Evolutionary conservation across 2,888 invertebrate genomes (phyloP).

Genomic region (Heteromurus nitidus): DNA sequence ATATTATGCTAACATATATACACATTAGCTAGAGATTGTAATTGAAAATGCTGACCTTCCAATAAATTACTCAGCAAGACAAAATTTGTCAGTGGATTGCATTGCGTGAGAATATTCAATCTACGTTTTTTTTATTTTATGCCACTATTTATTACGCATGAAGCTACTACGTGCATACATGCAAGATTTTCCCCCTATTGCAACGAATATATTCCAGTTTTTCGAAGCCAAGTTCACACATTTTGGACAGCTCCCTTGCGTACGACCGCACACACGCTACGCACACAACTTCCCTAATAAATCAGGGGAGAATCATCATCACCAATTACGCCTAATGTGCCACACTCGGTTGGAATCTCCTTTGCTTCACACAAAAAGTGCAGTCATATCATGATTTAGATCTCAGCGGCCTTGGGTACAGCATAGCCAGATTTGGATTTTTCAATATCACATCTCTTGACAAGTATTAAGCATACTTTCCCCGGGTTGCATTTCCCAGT

Average conservation of each 20-base stretch:
- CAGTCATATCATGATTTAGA: conserved; percentile 3
- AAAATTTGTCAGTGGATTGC: background rate
- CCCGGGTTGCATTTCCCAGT: no score
- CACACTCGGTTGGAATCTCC: background rate
- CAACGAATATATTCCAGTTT: background rate
- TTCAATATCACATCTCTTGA: background rate
- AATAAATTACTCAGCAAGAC: conserved; percentile 31
- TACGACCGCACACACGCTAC: background rate
- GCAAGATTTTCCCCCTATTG: background rate
- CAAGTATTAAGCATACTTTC: no score
- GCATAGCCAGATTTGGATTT: background rate
- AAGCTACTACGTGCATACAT: background rate
- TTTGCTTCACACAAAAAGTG: background rate
- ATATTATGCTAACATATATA: no score
- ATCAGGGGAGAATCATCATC: conserved; percentile 52
- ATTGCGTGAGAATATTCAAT: conserved; percentile 32
- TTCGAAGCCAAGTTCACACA: conserved; percentile 3
- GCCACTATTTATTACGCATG: no score
- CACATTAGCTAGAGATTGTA: conserved; percentile 21
- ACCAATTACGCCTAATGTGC: conserved; percentile 45
- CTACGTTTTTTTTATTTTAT: background rate
- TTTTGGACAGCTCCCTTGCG: background rate
- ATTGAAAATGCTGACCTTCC: conserved; percentile 46
- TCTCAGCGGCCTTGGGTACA: background rate
- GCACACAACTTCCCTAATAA: conserved; percentile 41